Evolutionary conservation across 2,888 invertebrate species (phyloP), one percentile per base, ranked within the genome.

Genomic region (Apantesis nais): DNA sequence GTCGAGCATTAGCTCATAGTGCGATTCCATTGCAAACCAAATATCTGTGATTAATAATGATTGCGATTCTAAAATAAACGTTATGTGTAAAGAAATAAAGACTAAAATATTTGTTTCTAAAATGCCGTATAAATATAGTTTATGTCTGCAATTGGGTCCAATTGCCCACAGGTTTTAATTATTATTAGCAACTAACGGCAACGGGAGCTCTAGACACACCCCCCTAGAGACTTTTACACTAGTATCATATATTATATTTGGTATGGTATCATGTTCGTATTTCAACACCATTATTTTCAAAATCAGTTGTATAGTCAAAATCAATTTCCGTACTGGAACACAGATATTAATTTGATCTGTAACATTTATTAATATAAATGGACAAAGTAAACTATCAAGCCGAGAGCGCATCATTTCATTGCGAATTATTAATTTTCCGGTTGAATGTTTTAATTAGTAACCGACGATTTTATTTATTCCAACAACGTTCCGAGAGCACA

Each of bases 361-460:
- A 58, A 16, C 8, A 58, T 58, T 58, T 29, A 16, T 58, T 58
- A 25, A 58, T 29, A 58, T 29, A 58, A 29, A 58, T 58, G 58
- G 16, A 29, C 8, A 44, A 39, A 60, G 41, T 58, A 34, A 67
- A 67, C 44, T 67, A 67, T n/a, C 31, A 44, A 41, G 31, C 31
- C 29, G 29, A 29, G 44, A 31, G 31, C 66, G 62, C 22, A 62
- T 70, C 62, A 62, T 62, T 62, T 66, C 62, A 62, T 58, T n/a
- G 39, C 11, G 44, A 34, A 67, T 68, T 68, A 68, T 67, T 62
- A 65, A 68, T 68, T 68, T 72, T 58, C 65, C 61, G 52, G 31
- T 2, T 31, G 68, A 68, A 67, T 52, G 67, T 68, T 67, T 55
- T 55, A 70, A 70, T 70, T 70, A 70, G 70, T 44, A 19, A 44